Conservation (phyloP, 1,140 invertebrate genomes). For the Brachionus sp. region DNA sequence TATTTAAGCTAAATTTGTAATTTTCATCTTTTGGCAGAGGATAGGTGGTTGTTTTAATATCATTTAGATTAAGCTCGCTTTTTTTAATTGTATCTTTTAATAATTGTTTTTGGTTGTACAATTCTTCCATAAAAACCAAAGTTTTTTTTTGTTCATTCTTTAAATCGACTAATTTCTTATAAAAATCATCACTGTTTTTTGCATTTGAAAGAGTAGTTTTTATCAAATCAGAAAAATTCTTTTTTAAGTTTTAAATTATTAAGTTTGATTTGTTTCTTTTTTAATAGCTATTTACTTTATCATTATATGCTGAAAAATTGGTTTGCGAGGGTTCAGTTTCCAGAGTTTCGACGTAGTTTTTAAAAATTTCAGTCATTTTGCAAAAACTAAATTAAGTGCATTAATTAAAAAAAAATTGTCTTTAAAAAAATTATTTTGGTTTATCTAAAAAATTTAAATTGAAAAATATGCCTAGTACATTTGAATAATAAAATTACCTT, state of each 20-base stretch:
- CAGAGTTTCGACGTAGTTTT: not conserved
- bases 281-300: slow-evolving; percentile 27
- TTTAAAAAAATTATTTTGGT: not conserved
- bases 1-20: slow-evolving; percentile 26
- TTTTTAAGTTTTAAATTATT: not conserved
- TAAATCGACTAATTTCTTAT: slow-evolving; percentile 53
- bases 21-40: not conserved
- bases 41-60: slow-evolving; percentile 1
- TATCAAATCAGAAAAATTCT: not conserved
- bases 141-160: slow-evolving; percentile 57
- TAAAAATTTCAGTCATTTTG: slow-evolving; percentile 14
- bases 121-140: slow-evolving; percentile 52
- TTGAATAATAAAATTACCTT: slow-evolving; percentile 26
- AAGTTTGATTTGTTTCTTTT: not conserved
- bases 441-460: slow-evolving; percentile 27
- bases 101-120: slow-evolving; percentile 54
- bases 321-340: not conserved
- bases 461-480: not conserved
- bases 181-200: slow-evolving; percentile 53
- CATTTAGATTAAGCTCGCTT: slow-evolving; percentile 23
- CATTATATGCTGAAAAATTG: slow-evolving; percentile 35
- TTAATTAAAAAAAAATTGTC: not conserved
- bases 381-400: not conserved
- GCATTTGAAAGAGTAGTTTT: not conserved
- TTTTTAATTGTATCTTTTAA: slow-evolving; percentile 36